Evolutionary conservation across 2,888 invertebrate genomes (phyloP), one percentile per base, ranked within the genome.

Genomic region (Xestoiulus laeticollis): DNA sequence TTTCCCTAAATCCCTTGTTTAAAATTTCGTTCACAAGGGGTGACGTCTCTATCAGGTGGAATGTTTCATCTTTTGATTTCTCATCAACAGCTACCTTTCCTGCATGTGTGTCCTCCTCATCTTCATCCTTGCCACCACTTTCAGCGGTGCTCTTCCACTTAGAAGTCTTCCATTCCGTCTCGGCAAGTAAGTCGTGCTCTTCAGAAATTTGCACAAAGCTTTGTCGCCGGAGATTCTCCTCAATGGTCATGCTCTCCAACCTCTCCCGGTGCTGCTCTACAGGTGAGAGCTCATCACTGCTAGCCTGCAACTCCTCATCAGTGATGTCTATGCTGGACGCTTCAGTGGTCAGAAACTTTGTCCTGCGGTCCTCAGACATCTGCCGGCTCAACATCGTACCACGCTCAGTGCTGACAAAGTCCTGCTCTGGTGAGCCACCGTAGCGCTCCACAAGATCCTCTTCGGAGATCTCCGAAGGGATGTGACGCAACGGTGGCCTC

Each of bases 301-400:
- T 88, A n/a, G 88, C 88, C 90, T 94, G 94, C 90, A 95, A 93
- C 91, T 95, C 95, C 93, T 95, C 95, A 90, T 94, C 94, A 19
- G 94, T 94, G 90, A 88, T 93, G 91, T 94, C 94, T 91, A 94
- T 92, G 89, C 94, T 94, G 0, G 94, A 93, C 10, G 93, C 92
- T 38, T 93, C 93, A 89, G 93, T 93, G 59, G 43, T 16, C 43
- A 38, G 85, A 53, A 87, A 44, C 92, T 92, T 88, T 14, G 22
- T 33, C 26, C 78, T 43, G n/a, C 26, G 30, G 44, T 87, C 87
- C 38, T 87, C 82, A 19, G 30, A 38, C 14, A 30, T 10, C 33
- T 87, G 82, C 22, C 68, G 85, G 8, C 22, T n/a, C 14, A 68
- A 14, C 1, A 22, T 19, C 19, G 87, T 19, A 26, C 22, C 26